phyloP scores from a whole-genome alignment of 1,140 invertebrate genomes.

The Trichogramma pretiosum region DNA sequence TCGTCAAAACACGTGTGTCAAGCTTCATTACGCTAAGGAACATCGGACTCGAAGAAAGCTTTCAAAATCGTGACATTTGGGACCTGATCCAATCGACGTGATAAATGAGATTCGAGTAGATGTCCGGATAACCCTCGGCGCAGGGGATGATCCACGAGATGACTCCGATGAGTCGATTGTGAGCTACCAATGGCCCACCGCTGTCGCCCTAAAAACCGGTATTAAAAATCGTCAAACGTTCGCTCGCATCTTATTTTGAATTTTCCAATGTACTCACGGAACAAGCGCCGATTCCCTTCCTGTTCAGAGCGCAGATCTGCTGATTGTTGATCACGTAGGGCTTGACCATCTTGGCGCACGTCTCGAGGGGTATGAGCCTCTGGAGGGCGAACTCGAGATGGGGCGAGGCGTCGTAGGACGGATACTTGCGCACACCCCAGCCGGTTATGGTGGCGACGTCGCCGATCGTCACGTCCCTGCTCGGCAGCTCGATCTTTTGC shows the following conservation, averaged over 20 bases:
- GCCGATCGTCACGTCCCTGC: not conserved
- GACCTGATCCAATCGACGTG: too few species aligned
- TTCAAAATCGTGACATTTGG: too few species aligned
- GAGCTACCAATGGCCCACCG: not conserved
- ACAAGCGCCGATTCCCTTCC: not conserved
- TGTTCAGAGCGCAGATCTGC: not conserved
- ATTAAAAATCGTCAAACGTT: not conserved
- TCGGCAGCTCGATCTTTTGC: not conserved
- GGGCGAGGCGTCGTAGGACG: not conserved
- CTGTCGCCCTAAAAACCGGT: not conserved
- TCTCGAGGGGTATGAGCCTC: not conserved
- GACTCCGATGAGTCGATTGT: not conserved
- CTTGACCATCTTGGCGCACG: not conserved
- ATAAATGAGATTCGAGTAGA: not conserved
- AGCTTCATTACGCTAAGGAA: too few species aligned
- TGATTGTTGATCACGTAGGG: not conserved
- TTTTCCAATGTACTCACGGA: not conserved
- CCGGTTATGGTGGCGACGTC: not conserved
- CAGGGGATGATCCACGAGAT: not conserved
- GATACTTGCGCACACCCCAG: slow-evolving; percentile 5
- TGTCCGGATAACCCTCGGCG: not conserved
- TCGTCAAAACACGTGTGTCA: too few species aligned
- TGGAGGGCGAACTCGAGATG: not conserved
- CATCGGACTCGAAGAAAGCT: too few species aligned
- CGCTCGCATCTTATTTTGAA: too few species aligned